phyloP scores from a whole-genome alignment of 2,888 invertebrate species.

The Melinaea menophilus region DNA sequence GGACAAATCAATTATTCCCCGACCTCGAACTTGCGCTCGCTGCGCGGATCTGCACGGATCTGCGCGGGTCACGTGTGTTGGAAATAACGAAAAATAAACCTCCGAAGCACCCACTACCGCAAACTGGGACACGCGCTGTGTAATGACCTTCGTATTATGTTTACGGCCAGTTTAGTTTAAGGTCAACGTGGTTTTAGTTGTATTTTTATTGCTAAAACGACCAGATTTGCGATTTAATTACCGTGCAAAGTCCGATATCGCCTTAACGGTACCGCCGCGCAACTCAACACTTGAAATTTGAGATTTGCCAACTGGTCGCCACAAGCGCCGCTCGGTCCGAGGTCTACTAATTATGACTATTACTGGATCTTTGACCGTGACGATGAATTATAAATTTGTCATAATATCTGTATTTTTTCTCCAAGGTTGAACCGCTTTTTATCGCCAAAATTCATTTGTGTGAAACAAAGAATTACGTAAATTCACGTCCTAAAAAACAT shows the following conservation, averaged over 20 bases:
- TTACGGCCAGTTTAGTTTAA: conserved; percentile 62
- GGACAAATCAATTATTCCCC: conserved; percentile 48
- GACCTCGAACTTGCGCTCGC: conserved; percentile 65
- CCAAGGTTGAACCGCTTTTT: too few species aligned
- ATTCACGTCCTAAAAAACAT: too few species aligned
- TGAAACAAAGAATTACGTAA: too few species aligned
- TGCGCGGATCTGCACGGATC: too few species aligned
- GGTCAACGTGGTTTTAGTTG: conserved; percentile 56
- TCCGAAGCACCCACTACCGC: conserved; percentile 46
- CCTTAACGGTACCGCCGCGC: conserved; percentile 28
- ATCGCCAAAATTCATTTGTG: too few species aligned
- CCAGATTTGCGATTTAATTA: conserved; percentile 54
- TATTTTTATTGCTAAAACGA: conserved; percentile 48
- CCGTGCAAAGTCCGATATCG: conserved; percentile 40
- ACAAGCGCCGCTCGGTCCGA: conserved; percentile 21
- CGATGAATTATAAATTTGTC: conserved; percentile 11
- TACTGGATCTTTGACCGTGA: conserved; percentile 24
- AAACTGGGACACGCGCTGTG: conserved; percentile 67
- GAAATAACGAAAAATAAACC: conserved; percentile 53
- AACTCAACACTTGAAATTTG: conserved; percentile 21
- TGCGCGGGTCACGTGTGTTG: conserved; percentile 56
- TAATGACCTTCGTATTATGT: conserved; percentile 67
- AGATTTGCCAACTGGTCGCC: conserved; percentile 24
- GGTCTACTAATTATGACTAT: conserved; percentile 21
- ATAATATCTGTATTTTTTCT: neutral